Base-by-base conservation (phyloP, 2,113 vertebrate genomes). In the Sylvia atricapilla region DNA sequence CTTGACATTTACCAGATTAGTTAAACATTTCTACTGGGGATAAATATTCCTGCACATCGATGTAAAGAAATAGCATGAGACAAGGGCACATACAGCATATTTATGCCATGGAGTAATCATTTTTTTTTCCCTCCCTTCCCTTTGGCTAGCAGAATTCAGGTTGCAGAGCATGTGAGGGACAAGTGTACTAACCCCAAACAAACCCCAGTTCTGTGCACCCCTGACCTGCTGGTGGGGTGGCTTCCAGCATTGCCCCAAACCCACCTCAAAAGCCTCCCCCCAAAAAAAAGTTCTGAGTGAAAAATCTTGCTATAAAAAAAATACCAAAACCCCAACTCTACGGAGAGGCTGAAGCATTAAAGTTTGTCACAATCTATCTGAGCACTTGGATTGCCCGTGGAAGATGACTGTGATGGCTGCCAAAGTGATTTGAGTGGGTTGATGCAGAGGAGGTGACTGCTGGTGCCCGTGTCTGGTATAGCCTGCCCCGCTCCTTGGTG, bases 1-100 rank as follows among this genome's bases (percentile, higher is more conserved):
- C 95, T 97, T 98, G 98, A 98, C 98, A 96, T 98, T 98, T 98
- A 98, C 98, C 98, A 98, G 98, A 98, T 98, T 98, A 98, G 97
- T 98, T 98, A 97, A 98, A 98, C 98, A 98, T 97, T 98, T 98
- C 98, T 98, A 96, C 97, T 97, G 97, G 97, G 97, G 97, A 98
- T 98, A 98, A 98, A 97, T 97, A 98, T 96, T 97, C 96, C 94
- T 97, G 95, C 94, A 97, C 96, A 97, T 96, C 82, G 78, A 97
- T 97, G 97, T 97, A 97, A 97, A 98, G 96, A 97, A 98, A 98
- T 97, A 97, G 90, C 92, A 95, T 66, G 91, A 98, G 98, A 97
- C 98, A 98, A 97, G 97, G 97, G 95, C 97, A 96, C 95, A 97
- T 96, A 91, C 95, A 94, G 96, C 86, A 95, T 97, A 97, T 97